Conservation (phyloP, 2,888 invertebrate genomes). For the Platynereis dumerilii region DNA sequence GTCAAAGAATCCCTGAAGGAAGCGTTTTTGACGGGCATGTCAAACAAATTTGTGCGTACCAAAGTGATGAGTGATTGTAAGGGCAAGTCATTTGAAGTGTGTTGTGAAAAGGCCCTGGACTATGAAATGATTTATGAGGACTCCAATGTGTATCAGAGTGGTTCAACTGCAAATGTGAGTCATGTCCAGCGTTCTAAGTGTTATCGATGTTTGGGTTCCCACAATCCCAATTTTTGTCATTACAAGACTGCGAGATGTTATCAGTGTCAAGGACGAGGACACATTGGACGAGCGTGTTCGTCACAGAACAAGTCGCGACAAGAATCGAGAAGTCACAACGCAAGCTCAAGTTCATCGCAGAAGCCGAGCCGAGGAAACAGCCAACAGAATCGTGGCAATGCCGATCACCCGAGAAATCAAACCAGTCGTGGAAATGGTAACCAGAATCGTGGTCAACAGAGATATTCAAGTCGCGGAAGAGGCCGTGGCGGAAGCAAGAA, state of each 20-base stretch:
- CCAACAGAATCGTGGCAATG: conserved; percentile 1
- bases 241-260: neutral
- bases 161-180: neutral
- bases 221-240: neutral
- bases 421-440: neutral
- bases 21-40: neutral
- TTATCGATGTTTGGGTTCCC: conserved; percentile 6
- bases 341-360: too few relatives aligned
- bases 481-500: neutral
- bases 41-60: neutral
- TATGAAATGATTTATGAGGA: neutral
- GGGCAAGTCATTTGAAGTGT: neutral
- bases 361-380: too few relatives aligned
- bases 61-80: conserved; percentile 7
- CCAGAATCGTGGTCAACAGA: neutral
- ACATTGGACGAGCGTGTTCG: conserved; percentile 5
- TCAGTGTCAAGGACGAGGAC: neutral
- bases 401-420: neutral
- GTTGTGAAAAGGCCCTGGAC: neutral
- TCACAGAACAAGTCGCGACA: too few relatives aligned
- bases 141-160: neutral
- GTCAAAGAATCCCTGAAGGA: conserved; percentile 1
- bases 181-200: neutral
- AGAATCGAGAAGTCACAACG: too few relatives aligned
- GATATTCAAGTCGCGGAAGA: conserved; percentile 6